Evolutionary conservation across 1,140 invertebrate species (phyloP).

Genomic region (Lordiphosa clarofinis): DNA sequence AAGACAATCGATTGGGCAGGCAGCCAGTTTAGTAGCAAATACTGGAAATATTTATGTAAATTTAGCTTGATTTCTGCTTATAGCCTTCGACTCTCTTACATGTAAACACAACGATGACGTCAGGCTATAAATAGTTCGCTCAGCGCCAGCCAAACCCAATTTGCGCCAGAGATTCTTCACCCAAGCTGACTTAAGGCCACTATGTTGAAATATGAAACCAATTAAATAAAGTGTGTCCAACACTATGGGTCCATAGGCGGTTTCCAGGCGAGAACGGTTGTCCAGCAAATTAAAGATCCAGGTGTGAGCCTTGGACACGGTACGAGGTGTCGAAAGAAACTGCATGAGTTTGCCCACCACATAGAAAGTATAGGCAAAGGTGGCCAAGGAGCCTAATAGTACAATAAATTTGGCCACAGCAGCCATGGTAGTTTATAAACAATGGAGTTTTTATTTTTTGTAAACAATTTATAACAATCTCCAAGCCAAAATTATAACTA

Average conservation of each 20-base stretch:
- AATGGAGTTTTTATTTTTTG: background rate
- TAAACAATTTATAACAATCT: too few relatives aligned
- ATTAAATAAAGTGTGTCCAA: constrained; percentile 80
- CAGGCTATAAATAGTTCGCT: constrained; percentile 81
- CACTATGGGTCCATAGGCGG: constrained; percentile 75
- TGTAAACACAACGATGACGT: constrained; percentile 78
- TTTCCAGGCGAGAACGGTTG: constrained; percentile 64
- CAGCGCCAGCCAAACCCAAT: constrained; percentile 78
- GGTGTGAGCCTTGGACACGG: constrained; percentile 49
- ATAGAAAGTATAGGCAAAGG: constrained; percentile 66
- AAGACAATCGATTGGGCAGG: constrained; percentile 76
- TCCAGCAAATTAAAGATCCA: constrained; percentile 78
- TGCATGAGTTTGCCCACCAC: constrained; percentile 62
- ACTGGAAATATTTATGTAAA: constrained; percentile 38
- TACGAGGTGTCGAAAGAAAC: constrained; percentile 63
- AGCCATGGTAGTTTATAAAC: constrained; percentile 29
- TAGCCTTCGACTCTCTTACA: constrained; percentile 38
- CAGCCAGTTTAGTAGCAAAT: constrained; percentile 80
- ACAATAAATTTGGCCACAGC: constrained; percentile 48
- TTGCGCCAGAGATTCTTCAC: constrained; percentile 78
- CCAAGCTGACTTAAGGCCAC: constrained; percentile 79
- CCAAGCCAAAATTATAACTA: too few relatives aligned
- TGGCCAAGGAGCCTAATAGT: constrained; percentile 46
- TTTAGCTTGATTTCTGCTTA: constrained; percentile 14
- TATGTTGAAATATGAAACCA: constrained; percentile 81